Percentiles rank a stretch among this genome's conserved stretches.
phyloP scores from a whole-genome alignment of 2,113 vertebrate species.

The Coturnix japonica region DNA sequence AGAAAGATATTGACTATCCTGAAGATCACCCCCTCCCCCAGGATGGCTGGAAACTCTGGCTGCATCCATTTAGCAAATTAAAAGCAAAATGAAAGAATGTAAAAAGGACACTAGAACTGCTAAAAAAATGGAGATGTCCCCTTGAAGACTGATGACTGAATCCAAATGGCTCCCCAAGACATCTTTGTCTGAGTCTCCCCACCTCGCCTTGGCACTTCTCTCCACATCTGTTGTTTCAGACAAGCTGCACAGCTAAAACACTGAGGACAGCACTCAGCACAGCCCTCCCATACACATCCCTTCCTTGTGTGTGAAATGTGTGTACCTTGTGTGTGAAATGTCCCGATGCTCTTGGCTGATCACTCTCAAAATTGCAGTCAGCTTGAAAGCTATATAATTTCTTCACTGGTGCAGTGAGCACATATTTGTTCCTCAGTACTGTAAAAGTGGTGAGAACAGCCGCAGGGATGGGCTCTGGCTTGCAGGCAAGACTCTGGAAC shows the following conservation, averaged over 20 bases:
- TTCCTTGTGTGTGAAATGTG: fast-evolving
- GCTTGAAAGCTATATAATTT: not conserved
- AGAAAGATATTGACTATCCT: conserved; percentile 10
- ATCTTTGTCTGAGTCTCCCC: not conserved
- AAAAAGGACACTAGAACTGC: not conserved
- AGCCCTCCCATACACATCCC: not conserved
- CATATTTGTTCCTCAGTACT: not conserved
- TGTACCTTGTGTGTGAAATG: fast-evolving
- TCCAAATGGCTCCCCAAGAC: not conserved
- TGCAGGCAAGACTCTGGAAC: not conserved
- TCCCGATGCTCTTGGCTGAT: not conserved
- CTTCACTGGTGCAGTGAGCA: not conserved
- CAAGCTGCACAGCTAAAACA: not conserved
- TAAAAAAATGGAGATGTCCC: not conserved
- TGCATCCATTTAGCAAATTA: not conserved
- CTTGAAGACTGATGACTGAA: not conserved
- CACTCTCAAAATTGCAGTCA: not conserved
- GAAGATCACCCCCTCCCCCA: conserved; percentile 12
- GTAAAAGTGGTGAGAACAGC: fast-evolving
- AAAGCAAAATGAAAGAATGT: not conserved
- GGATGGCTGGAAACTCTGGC: not conserved
- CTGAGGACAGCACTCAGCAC: not conserved
- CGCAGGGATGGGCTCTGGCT: not conserved
- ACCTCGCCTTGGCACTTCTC: not conserved
- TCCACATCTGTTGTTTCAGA: not conserved